phyloP scores from a whole-genome alignment of 2,797 vertebrate genomes.

The Spinibarbus caldwelli region DNA sequence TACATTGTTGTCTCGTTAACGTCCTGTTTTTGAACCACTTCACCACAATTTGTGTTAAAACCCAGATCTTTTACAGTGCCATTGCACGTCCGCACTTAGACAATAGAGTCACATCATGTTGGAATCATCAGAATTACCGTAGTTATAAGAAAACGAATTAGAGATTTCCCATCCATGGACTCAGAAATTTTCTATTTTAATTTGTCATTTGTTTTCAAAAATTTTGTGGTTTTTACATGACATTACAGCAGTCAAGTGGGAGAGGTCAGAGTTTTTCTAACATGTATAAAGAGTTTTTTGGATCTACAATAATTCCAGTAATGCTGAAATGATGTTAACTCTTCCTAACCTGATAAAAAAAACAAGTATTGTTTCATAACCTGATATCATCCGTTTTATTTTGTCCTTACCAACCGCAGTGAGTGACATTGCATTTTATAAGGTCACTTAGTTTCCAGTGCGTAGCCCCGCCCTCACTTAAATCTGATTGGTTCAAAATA shows the following conservation, averaged over 20 bases:
- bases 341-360: background rate
- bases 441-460: background rate
- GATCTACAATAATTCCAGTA: background rate
- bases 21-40: conserved; percentile 9
- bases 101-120: background rate
- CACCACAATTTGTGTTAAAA: background rate
- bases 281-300: background rate
- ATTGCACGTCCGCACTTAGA: background rate
- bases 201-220: background rate
- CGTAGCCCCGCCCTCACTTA: background rate
- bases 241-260: background rate
- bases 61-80: background rate
- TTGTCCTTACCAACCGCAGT: background rate
- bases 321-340: background rate
- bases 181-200: background rate
- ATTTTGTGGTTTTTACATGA: background rate
- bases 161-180: background rate
- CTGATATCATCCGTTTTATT: background rate
- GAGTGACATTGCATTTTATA: no score
- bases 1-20: background rate
- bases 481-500: background rate
- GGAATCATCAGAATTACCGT: background rate
- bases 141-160: background rate
- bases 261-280: background rate
- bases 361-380: background rate